Conservation (phyloP, 2,888 invertebrate genomes). For the Drosophila tripunctata region DNA sequence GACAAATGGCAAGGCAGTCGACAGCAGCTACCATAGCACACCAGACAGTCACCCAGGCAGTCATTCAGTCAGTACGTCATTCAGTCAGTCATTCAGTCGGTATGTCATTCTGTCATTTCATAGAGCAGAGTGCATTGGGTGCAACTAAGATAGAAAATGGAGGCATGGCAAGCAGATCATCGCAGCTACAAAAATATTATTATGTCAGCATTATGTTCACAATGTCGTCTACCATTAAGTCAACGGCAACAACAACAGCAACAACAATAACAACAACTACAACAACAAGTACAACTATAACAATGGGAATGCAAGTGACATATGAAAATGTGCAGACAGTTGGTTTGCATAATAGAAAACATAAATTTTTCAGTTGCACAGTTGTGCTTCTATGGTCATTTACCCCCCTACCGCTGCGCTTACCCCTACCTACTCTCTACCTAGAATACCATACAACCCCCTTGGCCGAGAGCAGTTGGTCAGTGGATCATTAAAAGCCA, state of each 20-base stretch:
- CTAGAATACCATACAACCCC: no score
- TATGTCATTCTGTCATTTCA: conserved; percentile 32
- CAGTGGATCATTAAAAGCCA: conserved; percentile 34
- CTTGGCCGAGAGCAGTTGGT: conserved; percentile 23
- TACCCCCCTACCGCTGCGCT: not conserved
- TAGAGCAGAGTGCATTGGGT: not conserved
- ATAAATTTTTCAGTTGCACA: conserved; percentile 60
- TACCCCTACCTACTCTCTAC: not conserved
- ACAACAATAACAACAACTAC: conserved; percentile 15
- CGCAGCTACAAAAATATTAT: conserved; percentile 70
- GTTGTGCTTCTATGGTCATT: conserved; percentile 17
- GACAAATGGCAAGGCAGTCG: conserved; percentile 70
- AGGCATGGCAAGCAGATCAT: conserved; percentile 71
- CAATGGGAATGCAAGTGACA: conserved; percentile 44
- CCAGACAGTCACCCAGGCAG: conserved; percentile 22
- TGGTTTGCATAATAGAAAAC: conserved; percentile 66
- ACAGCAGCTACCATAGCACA: conserved; percentile 37
- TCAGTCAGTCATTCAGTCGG: conserved; percentile 18
- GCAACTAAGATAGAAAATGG: not conserved
- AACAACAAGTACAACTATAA: conserved; percentile 26
- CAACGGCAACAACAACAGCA: conserved; percentile 45
- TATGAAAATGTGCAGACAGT: conserved; percentile 56
- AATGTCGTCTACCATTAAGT: conserved; percentile 76
- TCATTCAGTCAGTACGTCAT: conserved; percentile 21
- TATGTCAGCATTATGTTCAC: conserved; percentile 77